Evolutionary conservation across 1,140 invertebrate genomes (phyloP).

Genomic region (Aricia agestis): DNA sequence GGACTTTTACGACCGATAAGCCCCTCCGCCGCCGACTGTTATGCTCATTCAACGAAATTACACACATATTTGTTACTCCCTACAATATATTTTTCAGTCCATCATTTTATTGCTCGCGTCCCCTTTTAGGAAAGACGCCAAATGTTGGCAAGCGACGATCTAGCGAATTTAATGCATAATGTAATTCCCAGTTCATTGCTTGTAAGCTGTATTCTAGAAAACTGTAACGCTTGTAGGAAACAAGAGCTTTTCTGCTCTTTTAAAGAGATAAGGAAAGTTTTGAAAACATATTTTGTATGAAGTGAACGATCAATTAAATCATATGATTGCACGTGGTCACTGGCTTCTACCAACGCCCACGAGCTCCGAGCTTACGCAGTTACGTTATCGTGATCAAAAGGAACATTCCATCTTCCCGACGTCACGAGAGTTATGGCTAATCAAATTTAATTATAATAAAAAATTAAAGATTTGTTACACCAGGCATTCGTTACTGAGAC

Average conservation of each 20-base stretch:
- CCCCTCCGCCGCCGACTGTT: constrained; percentile 43
- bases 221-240: neutral
- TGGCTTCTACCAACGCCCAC: neutral
- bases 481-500: neutral
- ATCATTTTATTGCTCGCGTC: neutral
- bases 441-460: neutral
- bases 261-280: too few species aligned
- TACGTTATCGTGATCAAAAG: neutral
- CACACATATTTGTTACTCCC: neutral
- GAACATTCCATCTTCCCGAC: neutral
- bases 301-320: too few species aligned
- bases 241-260: too few species aligned
- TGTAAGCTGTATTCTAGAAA: neutral
- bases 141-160: neutral
- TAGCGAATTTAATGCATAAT: neutral
- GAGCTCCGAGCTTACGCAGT: neutral
- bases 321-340: neutral
- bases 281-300: too few species aligned
- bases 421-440: neutral
- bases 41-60: constrained; percentile 40
- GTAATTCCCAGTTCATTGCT: neutral
- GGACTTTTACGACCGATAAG: constrained; percentile 61
- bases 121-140: neutral
- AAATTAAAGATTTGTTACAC: neutral
- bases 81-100: neutral